Percentiles rank a stretch among this genome's conserved stretches.
phyloP scores from a whole-genome alignment of 2,797 vertebrate genomes.

The Benthosema pterotum region DNA sequence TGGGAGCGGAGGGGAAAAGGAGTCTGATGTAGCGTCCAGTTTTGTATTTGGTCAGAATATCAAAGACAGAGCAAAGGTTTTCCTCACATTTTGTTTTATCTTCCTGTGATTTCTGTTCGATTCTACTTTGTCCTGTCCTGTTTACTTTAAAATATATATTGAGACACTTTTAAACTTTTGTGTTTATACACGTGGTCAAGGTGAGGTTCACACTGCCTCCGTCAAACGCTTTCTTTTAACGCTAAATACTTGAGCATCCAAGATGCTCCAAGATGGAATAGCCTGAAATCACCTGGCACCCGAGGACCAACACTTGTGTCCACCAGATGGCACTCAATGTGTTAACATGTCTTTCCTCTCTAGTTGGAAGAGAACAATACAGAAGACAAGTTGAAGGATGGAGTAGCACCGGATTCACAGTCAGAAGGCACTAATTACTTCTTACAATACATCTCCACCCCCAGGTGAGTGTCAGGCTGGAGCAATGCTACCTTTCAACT shows the following conservation, averaged over 20 bases:
- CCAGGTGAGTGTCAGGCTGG: slow-evolving; percentile 80
- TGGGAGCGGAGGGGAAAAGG: slow-evolving; percentile 75
- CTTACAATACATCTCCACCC: slow-evolving; percentile 93
- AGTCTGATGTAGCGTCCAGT: slow-evolving; percentile 80
- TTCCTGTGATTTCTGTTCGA: background rate
- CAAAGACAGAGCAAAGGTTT: slow-evolving; percentile 96
- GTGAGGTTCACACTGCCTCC: background rate
- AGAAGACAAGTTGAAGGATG: slow-evolving; percentile 78
- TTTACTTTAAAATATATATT: too few relatives aligned
- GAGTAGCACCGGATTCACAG: slow-evolving; percentile 78
- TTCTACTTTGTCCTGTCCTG: too few relatives aligned
- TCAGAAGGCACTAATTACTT: slow-evolving; percentile 94
- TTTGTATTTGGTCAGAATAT: slow-evolving; percentile 98
- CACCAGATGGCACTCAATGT: too few relatives aligned
- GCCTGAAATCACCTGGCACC: too few relatives aligned
- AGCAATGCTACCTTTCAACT: slow-evolving; percentile 19
- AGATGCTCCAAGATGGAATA: too few relatives aligned
- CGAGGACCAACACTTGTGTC: too few relatives aligned
- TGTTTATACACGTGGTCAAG: background rate
- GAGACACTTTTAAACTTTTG: background rate
- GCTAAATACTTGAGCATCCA: too few relatives aligned
- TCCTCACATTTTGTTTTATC: slow-evolving; percentile 8
- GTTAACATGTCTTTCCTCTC: background rate
- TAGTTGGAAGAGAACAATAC: slow-evolving; percentile 85
- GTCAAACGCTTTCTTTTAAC: background rate